These are phyloP conservation scores for Falco punctatus DNA, from an alignment of 2,113 vertebrate genomes.

Conservation along the genomic window DNA sequence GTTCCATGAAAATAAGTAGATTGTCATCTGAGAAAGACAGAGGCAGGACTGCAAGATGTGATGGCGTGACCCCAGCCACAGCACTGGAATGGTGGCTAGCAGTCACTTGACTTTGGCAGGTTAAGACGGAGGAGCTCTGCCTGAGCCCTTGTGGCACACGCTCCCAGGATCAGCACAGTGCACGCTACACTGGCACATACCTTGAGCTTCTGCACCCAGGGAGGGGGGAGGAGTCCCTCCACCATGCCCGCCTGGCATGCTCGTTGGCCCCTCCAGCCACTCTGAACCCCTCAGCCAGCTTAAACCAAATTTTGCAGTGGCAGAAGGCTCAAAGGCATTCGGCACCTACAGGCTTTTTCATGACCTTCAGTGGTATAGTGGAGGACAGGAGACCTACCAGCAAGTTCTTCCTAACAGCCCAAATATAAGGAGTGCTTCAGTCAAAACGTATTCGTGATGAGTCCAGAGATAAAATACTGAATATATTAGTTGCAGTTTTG, in stretches of 20 bases:
- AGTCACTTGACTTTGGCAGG: neutral
- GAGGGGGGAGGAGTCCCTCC: neutral
- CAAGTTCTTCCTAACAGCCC: neutral
- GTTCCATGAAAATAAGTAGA: neutral
- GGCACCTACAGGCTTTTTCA: neutral
- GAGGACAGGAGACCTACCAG: neutral
- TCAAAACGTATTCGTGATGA: neutral
- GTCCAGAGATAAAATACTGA: neutral
- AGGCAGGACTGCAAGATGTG: neutral
- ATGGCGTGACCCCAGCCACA: neutral
- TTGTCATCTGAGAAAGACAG: neutral
- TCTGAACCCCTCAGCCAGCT: neutral
- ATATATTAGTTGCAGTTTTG: neutral
- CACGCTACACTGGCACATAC: accelerated
- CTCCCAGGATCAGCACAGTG: neutral
- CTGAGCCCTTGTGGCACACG: neutral
- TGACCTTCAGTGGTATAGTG: neutral
- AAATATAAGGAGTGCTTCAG: neutral
- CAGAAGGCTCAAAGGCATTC: neutral
- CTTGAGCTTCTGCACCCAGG: neutral
- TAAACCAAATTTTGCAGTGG: neutral
- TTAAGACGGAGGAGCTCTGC: neutral
- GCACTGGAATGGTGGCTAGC: neutral
- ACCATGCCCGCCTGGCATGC: neutral
- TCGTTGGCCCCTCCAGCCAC: neutral